Base-by-base conservation (phyloP, 2,113 vertebrate genomes). In the Phalacrocorax aristotelis region DNA sequence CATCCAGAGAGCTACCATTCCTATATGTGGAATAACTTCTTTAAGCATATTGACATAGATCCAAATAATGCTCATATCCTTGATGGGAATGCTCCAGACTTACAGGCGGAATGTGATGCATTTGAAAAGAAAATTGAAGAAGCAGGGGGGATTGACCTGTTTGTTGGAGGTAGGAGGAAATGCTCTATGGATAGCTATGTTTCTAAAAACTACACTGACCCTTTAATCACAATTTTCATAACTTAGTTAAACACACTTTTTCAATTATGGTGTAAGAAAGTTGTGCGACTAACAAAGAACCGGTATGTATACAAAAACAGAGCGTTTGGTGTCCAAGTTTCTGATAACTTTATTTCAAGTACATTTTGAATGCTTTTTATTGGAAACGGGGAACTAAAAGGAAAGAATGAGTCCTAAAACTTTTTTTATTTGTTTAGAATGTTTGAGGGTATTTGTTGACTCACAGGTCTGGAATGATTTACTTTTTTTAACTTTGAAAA, bases 1-100 rank as follows among this genome's bases (percentile, higher is more conserved):
- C 98, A 99, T 95, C 98, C 98, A 61, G 98, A 99, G 93, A 98
- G 98, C 93, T 99, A 99, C 85, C 98, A 99, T 87, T 99, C 98
- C 57, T 99, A 98, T 62, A 99, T 99, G 98, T 99, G 98, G 98
- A 99, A 98, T 97, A 98, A 98, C 90, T 98, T 98, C 96, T 99
- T 99, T 96, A 98, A 98, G 83, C 98, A 99, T 88, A 98, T 98
- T 89, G 98, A 99, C 90, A 99, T 99, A 97, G 98, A 98, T 88
- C 98, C 98, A 10, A 98, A 97, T 75, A 98, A 99, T 52, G 98
- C 98, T 76, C 98, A 99, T 82, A 98, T 99, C 91, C 98, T 98
- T 84, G 98, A 99, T 96, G 98, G 98, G 36, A 99, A 99, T 22
- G 98, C 98, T 91, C 61, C 94, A 62, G 98, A 99, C 80, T 97